phyloP scores from a whole-genome alignment of 1,140 invertebrate species.

The Proctacanthus coquilletti region DNA sequence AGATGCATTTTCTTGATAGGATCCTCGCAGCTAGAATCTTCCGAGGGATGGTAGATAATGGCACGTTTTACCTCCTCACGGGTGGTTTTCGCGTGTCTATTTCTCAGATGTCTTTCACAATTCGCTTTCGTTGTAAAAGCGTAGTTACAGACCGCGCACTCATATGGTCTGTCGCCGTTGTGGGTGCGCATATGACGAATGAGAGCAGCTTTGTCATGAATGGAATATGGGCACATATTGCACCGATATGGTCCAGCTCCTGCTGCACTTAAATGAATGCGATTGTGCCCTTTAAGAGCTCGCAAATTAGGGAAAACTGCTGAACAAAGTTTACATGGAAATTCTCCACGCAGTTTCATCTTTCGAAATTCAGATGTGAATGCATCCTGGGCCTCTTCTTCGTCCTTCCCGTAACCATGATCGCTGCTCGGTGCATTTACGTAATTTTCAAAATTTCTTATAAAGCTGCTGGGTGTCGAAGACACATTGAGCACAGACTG shows the following conservation, averaged over 20 bases:
- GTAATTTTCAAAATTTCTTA: slow-evolving; percentile 25
- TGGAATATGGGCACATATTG: slow-evolving; percentile 81
- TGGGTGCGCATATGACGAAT: slow-evolving; percentile 82
- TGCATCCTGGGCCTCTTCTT: slow-evolving; percentile 64
- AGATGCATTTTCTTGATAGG: slow-evolving; percentile 12
- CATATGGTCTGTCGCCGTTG: slow-evolving; percentile 87
- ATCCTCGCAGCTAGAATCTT: slow-evolving; percentile 61
- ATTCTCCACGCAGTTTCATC: slow-evolving; percentile 75
- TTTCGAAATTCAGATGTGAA: slow-evolving; percentile 64
- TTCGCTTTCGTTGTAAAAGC: slow-evolving; percentile 93
- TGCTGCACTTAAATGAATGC: slow-evolving; percentile 54
- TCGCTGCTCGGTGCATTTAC: slow-evolving; percentile 24
- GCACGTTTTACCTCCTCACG: slow-evolving; percentile 74
- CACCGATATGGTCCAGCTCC: slow-evolving; percentile 66
- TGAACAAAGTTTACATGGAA: slow-evolving; percentile 72
- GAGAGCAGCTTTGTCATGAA: slow-evolving; percentile 77
- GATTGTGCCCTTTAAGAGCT: slow-evolving; percentile 77
- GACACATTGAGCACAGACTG: slow-evolving; percentile 61
- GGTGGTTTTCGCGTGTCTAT: slow-evolving; percentile 70
- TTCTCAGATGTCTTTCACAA: slow-evolving; percentile 76
- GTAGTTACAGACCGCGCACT: slow-evolving; percentile 84
- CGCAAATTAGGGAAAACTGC: slow-evolving; percentile 76
- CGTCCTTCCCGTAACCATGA: slow-evolving; percentile 31
- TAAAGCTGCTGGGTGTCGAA: slow-evolving; percentile 22
- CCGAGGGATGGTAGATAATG: slow-evolving; percentile 71